A percentile compares a stretch with the other conserved stretches of the same genome.
These are phyloP conservation scores for Aplysina aerophoba DNA, from an alignment of 37 sponge, comb jelly and placozoan species.

Conservation along the genomic window DNA sequence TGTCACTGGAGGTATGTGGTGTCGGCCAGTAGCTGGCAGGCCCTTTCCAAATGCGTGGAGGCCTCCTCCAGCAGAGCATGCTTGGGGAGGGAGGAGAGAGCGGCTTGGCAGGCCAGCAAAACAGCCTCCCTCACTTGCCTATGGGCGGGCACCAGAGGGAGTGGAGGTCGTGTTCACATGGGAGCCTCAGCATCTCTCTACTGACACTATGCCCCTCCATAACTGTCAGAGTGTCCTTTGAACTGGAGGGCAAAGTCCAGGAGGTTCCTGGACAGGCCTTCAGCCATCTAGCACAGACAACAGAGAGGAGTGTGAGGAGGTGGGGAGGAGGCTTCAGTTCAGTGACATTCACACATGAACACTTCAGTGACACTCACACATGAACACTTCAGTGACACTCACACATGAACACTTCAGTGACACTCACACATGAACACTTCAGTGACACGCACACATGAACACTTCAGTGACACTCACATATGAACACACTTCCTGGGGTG, in stretches of 20 bases:
- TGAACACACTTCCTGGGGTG: too few relatives aligned
- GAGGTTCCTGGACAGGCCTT: background rate
- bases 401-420: too few relatives aligned
- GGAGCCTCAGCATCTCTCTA: too few relatives aligned
- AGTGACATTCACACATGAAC: too few relatives aligned
- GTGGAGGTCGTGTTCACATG: too few relatives aligned
- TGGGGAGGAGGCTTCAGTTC: background rate
- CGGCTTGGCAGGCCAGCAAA: slow-evolving; percentile 1
- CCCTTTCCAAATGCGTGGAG: background rate
- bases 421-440: too few relatives aligned
- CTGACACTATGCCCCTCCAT: too few relatives aligned
- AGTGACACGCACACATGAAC: background rate
- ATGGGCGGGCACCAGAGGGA: background rate
- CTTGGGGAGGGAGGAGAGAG: background rate
- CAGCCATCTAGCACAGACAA: background rate
- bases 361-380: too few relatives aligned
- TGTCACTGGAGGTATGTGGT: too few relatives aligned
- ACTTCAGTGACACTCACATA: too few relatives aligned
- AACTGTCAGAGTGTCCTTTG: background rate
- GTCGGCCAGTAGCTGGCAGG: background rate
- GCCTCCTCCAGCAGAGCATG: background rate
- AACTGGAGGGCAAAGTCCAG: slow-evolving; percentile 16
- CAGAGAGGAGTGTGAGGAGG: background rate
- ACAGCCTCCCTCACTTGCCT: slow-evolving; percentile 18
- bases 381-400: too few relatives aligned